Conservation (phyloP, 2,797 vertebrate species). For the Borostomias antarcticus region DNA sequence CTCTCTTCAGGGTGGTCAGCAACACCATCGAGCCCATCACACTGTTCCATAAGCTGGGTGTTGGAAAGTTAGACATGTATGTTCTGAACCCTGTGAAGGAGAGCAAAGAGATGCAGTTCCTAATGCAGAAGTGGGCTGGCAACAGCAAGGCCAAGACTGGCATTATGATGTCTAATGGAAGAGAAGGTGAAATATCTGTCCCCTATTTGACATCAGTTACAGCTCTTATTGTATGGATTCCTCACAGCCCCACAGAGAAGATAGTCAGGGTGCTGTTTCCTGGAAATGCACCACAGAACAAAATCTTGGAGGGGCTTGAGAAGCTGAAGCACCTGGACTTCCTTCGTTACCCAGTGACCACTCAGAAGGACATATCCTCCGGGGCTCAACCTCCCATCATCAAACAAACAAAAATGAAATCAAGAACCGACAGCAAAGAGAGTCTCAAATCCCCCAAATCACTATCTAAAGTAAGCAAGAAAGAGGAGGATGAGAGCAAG, state of each 20-base stretch:
- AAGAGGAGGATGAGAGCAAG: constrained; percentile 89
- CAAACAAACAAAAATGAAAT: constrained; percentile 95
- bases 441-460: constrained; percentile 93
- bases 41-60: constrained; percentile 97
- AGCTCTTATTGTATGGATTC: constrained; percentile 96
- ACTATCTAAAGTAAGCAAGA: constrained; percentile 83
- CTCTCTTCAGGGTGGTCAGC: constrained; percentile 91
- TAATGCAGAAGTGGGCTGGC: constrained; percentile 99
- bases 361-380: constrained; percentile 90
- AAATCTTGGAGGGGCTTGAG: constrained; percentile 98
- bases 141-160: constrained; percentile 99
- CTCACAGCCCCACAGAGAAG: constrained; percentile 92
- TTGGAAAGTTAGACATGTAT: constrained; percentile 97
- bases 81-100: constrained; percentile 96
- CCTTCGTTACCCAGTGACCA: constrained; percentile 92
- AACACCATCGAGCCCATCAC: constrained; percentile 95
- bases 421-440: constrained; percentile 96
- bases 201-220: constrained; percentile 98
- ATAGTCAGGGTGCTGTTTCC: constrained; percentile 97
- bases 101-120: constrained; percentile 99
- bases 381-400: constrained; percentile 83
- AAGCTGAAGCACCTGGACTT: constrained; percentile 96
- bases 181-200: constrained; percentile 98
- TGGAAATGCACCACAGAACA: constrained; percentile 98
- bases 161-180: constrained; percentile 90